Evolutionary conservation across 2,113 vertebrate species (phyloP), one percentile per base, ranked within the genome.

Genomic region (Heterotis niloticus): DNA sequence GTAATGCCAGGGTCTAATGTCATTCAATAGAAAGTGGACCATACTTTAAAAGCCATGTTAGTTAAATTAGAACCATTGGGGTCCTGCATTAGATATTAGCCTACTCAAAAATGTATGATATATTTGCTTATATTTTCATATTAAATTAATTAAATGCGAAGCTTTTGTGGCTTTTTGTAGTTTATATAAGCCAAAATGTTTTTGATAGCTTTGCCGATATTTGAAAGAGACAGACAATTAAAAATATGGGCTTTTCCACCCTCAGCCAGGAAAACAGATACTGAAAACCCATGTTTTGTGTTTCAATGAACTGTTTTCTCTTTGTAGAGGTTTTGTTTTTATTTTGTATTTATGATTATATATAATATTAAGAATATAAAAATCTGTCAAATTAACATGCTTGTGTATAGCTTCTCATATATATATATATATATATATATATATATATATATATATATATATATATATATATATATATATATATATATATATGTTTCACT

Each of bases 311-410:
- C 94, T 96, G 95, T 96, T 96, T 96, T 96, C 95, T 95, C 96
- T 98, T 98, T 98, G 96, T 97, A 96, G 94, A 98, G 94, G 94
- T 96, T 97, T 93, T 96, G 93, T 94, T 94, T 97, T 94, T 97
- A 97, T 96, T 94, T 95, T 98, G 97, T 96, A 98, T 98, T 98
- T 98, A 96, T 98, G 98, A 98, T 96, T 96, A 97, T 98, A 98
- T 94, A 96, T 93, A 94, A 93, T 97, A 99, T 98, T 99, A 98
- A 97, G 96, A 96, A 96, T 96, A 96, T 98, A 91, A 90, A 95
- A 96, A 97, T 98, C 96, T 98, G 97, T 98, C 96, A 99, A 98
- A 98, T 99, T 97, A 98, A 98, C 96, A 99, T 98, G 96, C 96
- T 98, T 98, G 97, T 98, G 96, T 98, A 98, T 98, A 99, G 96